Evolutionary conservation across 2,888 invertebrate genomes (phyloP).

Genomic region (Helobdella robusta): DNA sequence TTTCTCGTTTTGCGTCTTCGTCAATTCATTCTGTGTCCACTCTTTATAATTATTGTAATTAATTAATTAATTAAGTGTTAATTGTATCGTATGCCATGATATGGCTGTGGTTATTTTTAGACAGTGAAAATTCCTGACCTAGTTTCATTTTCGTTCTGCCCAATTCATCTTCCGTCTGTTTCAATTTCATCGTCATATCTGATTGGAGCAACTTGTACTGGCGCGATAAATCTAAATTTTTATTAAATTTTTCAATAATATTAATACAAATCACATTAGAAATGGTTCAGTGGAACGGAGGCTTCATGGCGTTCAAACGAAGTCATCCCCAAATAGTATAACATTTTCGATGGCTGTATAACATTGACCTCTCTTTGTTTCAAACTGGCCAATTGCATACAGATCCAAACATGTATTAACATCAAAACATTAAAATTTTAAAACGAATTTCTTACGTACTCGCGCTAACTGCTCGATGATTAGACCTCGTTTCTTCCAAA

Average conservation of each 20-base stretch:
- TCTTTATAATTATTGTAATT: slow-evolving; percentile 12
- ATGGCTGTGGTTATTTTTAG: too few species aligned
- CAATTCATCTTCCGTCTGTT: neutral
- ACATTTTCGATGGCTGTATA: too few species aligned
- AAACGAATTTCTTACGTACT: too few species aligned
- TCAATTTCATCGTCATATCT: slow-evolving; percentile 6
- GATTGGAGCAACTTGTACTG: slow-evolving; percentile 1
- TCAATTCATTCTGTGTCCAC: slow-evolving; percentile 16
- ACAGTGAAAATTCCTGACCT: slow-evolving; percentile 1
- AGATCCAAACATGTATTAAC: too few species aligned
- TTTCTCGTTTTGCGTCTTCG: slow-evolving; percentile 10
- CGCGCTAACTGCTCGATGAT: slow-evolving; percentile 6
- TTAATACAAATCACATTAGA: too few species aligned
- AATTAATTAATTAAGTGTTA: neutral
- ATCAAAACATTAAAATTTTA: too few species aligned
- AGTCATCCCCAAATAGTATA: too few species aligned
- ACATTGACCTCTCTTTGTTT: too few species aligned
- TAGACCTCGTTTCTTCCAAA: neutral
- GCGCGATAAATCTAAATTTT: neutral
- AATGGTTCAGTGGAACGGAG: too few species aligned
- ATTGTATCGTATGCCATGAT: too few species aligned
- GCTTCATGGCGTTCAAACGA: too few species aligned
- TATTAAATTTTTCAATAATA: neutral
- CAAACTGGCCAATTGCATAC: too few species aligned
- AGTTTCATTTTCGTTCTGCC: neutral